A percentile compares a stretch with the other conserved stretches of the same genome.
These are phyloP conservation scores for Myopa tessellatipennis DNA, from an alignment of 2,888 invertebrate species.

Conservation along the genomic window DNA sequence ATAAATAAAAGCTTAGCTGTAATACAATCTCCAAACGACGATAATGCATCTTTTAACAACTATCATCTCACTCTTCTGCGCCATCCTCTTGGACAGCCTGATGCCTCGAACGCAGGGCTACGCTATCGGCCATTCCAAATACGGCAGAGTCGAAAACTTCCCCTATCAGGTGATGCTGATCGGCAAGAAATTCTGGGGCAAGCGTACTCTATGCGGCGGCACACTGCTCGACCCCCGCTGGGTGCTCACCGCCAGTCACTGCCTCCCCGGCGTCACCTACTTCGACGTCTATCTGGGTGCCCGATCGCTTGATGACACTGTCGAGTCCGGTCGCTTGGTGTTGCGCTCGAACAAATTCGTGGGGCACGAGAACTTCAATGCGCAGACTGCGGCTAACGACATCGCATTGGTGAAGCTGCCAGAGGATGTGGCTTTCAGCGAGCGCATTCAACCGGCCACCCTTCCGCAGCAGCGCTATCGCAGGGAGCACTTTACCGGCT, in stretches of 20 bases:
- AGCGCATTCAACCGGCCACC: conserved; percentile 61
- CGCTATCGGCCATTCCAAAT: conserved; percentile 62
- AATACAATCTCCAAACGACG: background rate
- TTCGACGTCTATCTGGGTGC: conserved; percentile 66
- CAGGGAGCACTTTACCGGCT: conserved; percentile 55
- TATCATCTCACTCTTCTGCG: conserved; percentile 33
- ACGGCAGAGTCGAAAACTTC: conserved; percentile 61
- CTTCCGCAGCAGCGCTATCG: conserved; percentile 53
- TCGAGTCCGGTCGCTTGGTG: conserved; percentile 58
- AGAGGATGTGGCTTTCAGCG: conserved; percentile 55
- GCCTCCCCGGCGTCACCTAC: conserved; percentile 62
- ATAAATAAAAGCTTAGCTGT: too few relatives aligned
- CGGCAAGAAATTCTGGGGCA: conserved; percentile 63
- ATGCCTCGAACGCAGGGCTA: conserved; percentile 49
- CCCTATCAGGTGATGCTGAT: conserved; percentile 67
- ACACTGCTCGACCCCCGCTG: conserved; percentile 63
- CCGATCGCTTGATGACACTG: conserved; percentile 57
- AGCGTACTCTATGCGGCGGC: conserved; percentile 65
- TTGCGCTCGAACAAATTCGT: conserved; percentile 62
- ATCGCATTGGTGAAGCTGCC: conserved; percentile 65
- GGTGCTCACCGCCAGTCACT: conserved; percentile 67
- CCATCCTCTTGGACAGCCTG: conserved; percentile 26
- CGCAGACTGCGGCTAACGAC: conserved; percentile 63
- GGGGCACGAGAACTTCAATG: conserved; percentile 62
- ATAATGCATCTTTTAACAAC: background rate